Base-by-base conservation (phyloP, 2,888 invertebrate species). In the Chirona hameri region DNA sequence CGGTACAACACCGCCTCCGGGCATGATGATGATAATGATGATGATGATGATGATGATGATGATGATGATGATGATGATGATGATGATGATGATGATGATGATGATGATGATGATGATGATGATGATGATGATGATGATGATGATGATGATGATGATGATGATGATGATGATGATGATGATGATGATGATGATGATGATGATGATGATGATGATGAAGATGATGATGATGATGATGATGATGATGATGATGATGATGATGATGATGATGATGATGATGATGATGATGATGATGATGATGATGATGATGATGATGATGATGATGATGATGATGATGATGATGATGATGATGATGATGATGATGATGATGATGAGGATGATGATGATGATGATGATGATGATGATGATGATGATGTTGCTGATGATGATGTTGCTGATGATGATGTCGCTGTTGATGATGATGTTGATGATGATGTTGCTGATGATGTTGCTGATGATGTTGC, bases 81-180 rank as follows among this genome's bases (percentile, higher is more conserved):
- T 79, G 79, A 27, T 79, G 79, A 79, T 79, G 79, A 79, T 79
- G 79, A 27, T 79, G 79, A 79, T 79, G 79, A 27, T 79, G 79
- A 79, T 79, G 79, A 79, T 79, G 79, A 27, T 79, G 79, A 79
- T 79, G 79, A 27, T 79, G 79, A 79, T 79, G 79, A 27, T 79
- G 79, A 79, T 79, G 79, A 27, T 79, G 79, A 79, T 79, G 79
- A 27, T 79, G 79, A 79, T 79, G 79, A 27, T 79, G 79, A 79
- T 79, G 79, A 27, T 79, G 79, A 79, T 79, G 79, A 27, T 79
- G 79, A 79, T 79, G 79, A 27, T 79, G 79, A 79, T 79, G 79
- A 27, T 79, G 79, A 79, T 79, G 79, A 27, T 79, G 79, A 79
- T 79, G 79, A 79, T 79, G 79, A 79, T 79, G 79, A 79, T 79